Evolutionary conservation across 1,140 invertebrate species (phyloP), one percentile per base, ranked within the genome.

Genomic region (Drosophila ironensis): DNA sequence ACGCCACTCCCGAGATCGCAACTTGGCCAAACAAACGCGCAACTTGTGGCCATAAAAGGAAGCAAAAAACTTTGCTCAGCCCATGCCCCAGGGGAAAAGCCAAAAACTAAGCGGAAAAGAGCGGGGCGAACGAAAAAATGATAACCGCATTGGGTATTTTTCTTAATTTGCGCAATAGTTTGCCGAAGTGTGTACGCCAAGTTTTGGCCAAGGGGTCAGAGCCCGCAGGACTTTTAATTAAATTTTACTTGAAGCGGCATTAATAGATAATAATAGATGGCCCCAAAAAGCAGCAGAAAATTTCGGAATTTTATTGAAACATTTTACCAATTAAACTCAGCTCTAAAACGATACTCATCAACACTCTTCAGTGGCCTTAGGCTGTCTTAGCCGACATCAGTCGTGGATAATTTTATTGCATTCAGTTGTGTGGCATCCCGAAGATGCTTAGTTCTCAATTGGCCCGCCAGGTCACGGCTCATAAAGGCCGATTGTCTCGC

Each of bases 141-240:
- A 74, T 78, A 86, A 61, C 54, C 73, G 66, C 64, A 66, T 78
- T 84, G 63, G 52, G 61, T 82, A 82, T 73, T 82, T 86, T 84
- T 86, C 72, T 82, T 73, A 70, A 84, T 73, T 84, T 84, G 25
- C 47, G 40, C 72, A 57, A 84, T 72, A 59, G 52, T 63, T 72
- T 84, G 27, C 24, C 35, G 38, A 42, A 60, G 37, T 14, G 50
- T 33, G 47, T 40, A 20, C 42, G 27, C 28, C 46, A 53, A 52
- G 54, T 60, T 77, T 47, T 27, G 9, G 28, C 8, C 38, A 14
- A 68, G 44, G 46, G 68, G 52, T 76, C 33, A 63, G 25, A 61
- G 30, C 41, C 57, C 28, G n/a, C 41, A 76, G 45, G 47, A 38
- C 53, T 72, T 82, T 68, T 72, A 82, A 82, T 77, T 70, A 72